Evolutionary conservation across 37 sponge, comb jelly and placozoan genomes (phyloP), one percentile per base, ranked within the genome.

Genomic region (Corticium candelabrum): DNA sequence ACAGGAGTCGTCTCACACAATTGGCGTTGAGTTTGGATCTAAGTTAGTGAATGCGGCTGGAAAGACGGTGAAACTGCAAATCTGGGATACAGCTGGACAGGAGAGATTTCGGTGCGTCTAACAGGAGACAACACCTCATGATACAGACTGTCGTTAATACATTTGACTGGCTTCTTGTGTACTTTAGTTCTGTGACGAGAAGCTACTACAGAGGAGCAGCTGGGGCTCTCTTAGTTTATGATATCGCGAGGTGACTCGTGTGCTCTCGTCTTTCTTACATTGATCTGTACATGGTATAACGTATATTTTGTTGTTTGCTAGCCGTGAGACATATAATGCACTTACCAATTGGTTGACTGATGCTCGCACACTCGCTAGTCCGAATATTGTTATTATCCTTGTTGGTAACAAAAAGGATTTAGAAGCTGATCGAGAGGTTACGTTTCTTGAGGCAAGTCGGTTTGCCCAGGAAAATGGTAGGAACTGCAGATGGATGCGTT

Each of bases 71-170:
- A 99, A 99, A 79, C 88, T 99, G 15, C 99, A 99, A 74, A 95
- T 99, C 39, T 99, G 99, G 99, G 99, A 99, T 83, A 99, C 99
- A 38, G 99, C 99, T 38, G 99, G 99, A 3, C 99, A 99, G 84
- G 99, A 99, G 82, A 56, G 99, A 57, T 99, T 99, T 78, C 71
- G 93, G 38, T 92, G 5, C 29, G 7, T 4, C 73, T 7, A 7
- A 29, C 31, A 29, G 21, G 36, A 29, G 31, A 5, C 4, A 7
- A 29, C 62, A 21, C 21, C n/a, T n/a, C n/a, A n/a, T n/a, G n/a
- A n/a, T n/a, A n/a, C n/a, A n/a, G n/a, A n/a, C n/a, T n/a, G n/a
- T n/a, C n/a, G n/a, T n/a, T n/a, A n/a, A 50, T 50, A 27, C 21
- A 50, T 50, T 78, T n/a, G 30, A 29, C 32, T 36, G 3, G 3